Percentiles rank a stretch among this genome's conserved stretches.
phyloP scores from a whole-genome alignment of 1,140 invertebrate genomes.

The Lordiphosa stackelbergi region DNA sequence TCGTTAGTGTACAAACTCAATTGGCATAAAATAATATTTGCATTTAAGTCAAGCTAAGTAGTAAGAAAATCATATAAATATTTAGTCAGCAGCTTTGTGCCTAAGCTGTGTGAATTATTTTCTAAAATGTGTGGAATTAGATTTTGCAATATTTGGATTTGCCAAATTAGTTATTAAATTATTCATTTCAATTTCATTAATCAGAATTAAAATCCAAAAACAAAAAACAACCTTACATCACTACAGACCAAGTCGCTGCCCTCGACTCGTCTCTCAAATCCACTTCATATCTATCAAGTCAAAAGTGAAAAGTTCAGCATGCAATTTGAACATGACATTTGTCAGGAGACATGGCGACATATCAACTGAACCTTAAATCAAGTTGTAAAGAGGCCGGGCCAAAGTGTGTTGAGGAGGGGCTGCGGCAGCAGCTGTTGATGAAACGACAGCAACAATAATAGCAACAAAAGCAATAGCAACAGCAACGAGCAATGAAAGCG shows the following conservation, averaged over 20 bases:
- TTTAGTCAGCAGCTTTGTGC: too few relatives aligned
- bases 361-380: constrained; percentile 73
- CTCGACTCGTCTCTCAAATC: constrained; percentile 52
- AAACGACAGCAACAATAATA: constrained; percentile 59
- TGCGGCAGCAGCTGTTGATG: constrained; percentile 63
- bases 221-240: neutral
- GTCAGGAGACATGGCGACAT: constrained; percentile 57
- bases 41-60: too few relatives aligned
- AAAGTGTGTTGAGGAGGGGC: constrained; percentile 26
- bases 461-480: constrained; percentile 41
- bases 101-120: too few relatives aligned
- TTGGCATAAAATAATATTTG: too few relatives aligned
- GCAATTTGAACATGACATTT: constrained; percentile 72
- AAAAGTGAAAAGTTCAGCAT: constrained; percentile 67
- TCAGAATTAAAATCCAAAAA: too few relatives aligned
- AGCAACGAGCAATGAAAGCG: constrained; percentile 42
- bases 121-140: neutral
- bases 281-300: constrained; percentile 52
- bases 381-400: constrained; percentile 63
- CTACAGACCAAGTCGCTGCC: constrained; percentile 13
- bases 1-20: too few relatives aligned
- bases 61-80: too few relatives aligned
- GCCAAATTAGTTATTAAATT: neutral
- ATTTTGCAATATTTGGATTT: neutral
- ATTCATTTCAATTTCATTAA: neutral